A percentile compares a stretch with the other conserved stretches of the same genome.
These are phyloP conservation scores for Pteropus alecto DNA, from an alignment of 2,113 vertebrate genomes.

Conservation along the genomic window DNA sequence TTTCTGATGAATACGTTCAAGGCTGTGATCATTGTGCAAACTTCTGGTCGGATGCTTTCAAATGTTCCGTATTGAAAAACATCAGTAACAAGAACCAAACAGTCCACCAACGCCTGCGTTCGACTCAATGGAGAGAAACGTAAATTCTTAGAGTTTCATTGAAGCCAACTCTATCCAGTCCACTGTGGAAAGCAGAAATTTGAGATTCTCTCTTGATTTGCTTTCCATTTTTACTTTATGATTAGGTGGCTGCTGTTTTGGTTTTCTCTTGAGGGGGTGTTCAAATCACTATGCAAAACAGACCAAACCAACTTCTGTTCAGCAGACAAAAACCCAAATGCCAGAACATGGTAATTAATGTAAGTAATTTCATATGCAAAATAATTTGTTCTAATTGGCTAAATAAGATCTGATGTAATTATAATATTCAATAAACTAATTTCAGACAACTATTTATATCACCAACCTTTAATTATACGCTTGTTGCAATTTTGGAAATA, in stretches of 20 bases:
- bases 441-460: slow-evolving; percentile 62
- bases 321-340: slow-evolving; percentile 54
- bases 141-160: slow-evolving; percentile 71
- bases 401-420: slow-evolving; percentile 61
- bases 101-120: slow-evolving; percentile 71
- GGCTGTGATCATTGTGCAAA: slow-evolving; percentile 74
- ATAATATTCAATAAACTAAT: slow-evolving; percentile 61
- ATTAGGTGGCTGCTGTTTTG: slow-evolving; percentile 46
- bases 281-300: slow-evolving; percentile 54
- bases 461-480: slow-evolving; percentile 48
- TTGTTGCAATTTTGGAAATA: slow-evolving; percentile 34
- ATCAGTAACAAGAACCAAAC: slow-evolving; percentile 76
- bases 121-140: slow-evolving; percentile 67
- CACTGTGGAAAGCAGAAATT: slow-evolving; percentile 33
- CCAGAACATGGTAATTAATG: slow-evolving; percentile 54
- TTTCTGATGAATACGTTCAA: slow-evolving; percentile 73
- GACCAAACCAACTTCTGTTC: slow-evolving; percentile 29
- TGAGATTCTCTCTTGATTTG: slow-evolving; percentile 47
- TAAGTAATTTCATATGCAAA: slow-evolving; percentile 65
- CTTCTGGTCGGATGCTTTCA: slow-evolving; percentile 75
- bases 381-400: slow-evolving; percentile 71
- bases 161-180: slow-evolving; percentile 59
- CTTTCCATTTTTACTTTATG: slow-evolving; percentile 61
- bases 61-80: slow-evolving; percentile 73
- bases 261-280: slow-evolving; percentile 38